Conservation (phyloP, 2,888 invertebrate genomes). For the Andrena bicolor region DNA sequence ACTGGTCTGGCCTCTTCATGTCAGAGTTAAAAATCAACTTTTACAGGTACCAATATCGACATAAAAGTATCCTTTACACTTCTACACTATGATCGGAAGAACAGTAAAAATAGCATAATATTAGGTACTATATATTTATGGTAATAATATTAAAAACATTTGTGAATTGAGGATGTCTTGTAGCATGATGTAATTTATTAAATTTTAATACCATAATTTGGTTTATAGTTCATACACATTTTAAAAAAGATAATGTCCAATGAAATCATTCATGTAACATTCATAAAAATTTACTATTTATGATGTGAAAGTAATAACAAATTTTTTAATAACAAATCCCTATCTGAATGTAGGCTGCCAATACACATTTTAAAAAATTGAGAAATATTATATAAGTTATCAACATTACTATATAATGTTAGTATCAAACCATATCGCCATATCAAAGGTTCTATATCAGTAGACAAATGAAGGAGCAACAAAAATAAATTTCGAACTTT, state of each 20-base stretch:
- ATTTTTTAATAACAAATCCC: slow-evolving; percentile 36
- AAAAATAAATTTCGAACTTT: slow-evolving; percentile 45
- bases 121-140: too few relatives aligned
- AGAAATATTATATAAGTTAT: slow-evolving; percentile 34
- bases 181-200: background rate
- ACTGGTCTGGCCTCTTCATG: too few relatives aligned
- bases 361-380: slow-evolving; percentile 51
- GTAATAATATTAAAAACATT: background rate
- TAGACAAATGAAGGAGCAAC: slow-evolving; percentile 38
- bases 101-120: too few relatives aligned
- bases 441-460: slow-evolving; percentile 53
- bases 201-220: background rate
- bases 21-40: too few relatives aligned
- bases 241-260: background rate
- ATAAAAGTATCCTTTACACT: too few relatives aligned
- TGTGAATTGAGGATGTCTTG: too few relatives aligned
- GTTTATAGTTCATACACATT: background rate
- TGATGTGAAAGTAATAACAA: slow-evolving; percentile 38
- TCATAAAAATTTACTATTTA: slow-evolving; percentile 16
- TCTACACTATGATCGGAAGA: too few relatives aligned
- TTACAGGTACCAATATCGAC: too few relatives aligned
- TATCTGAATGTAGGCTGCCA: slow-evolving; percentile 38
- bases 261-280: background rate
- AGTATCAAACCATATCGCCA: slow-evolving; percentile 58
- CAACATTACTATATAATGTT: slow-evolving; percentile 43